Base-by-base conservation (phyloP, 2,888 invertebrate genomes). In the Hirtodrosophila duncani region DNA sequence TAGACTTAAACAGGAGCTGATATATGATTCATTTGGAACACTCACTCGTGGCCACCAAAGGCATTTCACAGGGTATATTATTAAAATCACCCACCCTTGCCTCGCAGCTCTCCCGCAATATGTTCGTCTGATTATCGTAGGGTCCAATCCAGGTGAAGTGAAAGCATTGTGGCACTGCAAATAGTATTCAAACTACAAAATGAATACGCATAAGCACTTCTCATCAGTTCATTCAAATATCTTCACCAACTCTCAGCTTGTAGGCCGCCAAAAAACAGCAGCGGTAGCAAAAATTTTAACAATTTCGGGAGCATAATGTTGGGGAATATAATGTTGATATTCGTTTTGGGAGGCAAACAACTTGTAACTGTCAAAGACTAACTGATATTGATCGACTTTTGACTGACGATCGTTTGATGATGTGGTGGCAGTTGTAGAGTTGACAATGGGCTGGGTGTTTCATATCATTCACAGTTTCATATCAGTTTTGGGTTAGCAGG, bases 91-190 rank as follows among this genome's bases (percentile, higher is more conserved):
- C 85, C 2, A 90, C 89, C 24, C 89, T 87, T 14, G 89, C 88
- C 10, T 87, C 86, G 63, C 91, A 91, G 8, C 89, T 90, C 1
- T 89, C 88, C 63, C 89, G 89, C 2, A 83, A 82, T 43, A 89
- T 89, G 60, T 89, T 89, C 14, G 88, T 85, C 63, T 91, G 91
- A 78, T 89, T 88, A 66, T 83, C 91, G 56, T 89, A 88, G 0
- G 91, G 91, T 0, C 92, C 92, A 1, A 92, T 85, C 92, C 92
- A 92, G 0, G 92, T 91, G 79, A 91, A 92, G 60, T 90, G 89
- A 83, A 90, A 92, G 77, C 92, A 92, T 75, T 89, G 88, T 0
- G 88, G 84, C 38, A 79, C 83, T 83, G 34, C 16, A 11, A 11
- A 42, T 10, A 5, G 3, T 8, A 5, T 9, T 24, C 13, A 13